phyloP scores from a whole-genome alignment of 2,113 vertebrate genomes.

The Puma concolor region DNA sequence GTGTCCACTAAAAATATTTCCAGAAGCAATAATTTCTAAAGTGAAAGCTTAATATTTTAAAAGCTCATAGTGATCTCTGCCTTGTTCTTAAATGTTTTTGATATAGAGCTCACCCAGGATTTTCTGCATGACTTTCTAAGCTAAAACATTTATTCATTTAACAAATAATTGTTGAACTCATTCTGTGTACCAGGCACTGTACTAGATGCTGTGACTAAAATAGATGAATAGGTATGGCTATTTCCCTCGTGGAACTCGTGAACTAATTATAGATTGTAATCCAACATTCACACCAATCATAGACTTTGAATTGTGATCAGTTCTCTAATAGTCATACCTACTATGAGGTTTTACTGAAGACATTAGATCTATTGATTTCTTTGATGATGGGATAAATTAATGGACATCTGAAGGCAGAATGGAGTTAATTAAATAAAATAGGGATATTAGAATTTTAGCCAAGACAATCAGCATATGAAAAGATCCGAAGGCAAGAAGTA shows the following conservation, averaged over 20 bases:
- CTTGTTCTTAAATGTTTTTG: not conserved
- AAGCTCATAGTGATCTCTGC: not conserved
- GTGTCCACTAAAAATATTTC: not conserved
- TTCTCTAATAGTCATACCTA: not conserved
- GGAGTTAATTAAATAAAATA: not conserved
- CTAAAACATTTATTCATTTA: not conserved
- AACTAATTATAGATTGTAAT: not conserved
- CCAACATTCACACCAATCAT: not conserved
- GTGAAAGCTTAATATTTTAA: constrained; percentile 40
- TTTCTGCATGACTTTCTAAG: not conserved
- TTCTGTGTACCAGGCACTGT: not conserved
- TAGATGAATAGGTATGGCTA: not conserved
- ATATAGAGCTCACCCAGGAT: not conserved
- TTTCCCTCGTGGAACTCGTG: not conserved
- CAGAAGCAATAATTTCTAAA: not conserved
- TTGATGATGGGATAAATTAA: not conserved
- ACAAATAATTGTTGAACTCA: not conserved
- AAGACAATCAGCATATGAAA: not conserved
- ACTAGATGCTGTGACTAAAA: not conserved
- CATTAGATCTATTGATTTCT: not conserved
- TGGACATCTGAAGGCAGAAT: not conserved
- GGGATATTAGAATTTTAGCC: not conserved
- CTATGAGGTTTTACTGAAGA: not conserved
- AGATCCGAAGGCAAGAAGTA: not conserved
- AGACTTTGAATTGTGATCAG: not conserved